A percentile compares a stretch with the other conserved stretches of the same genome.
These are phyloP conservation scores for Volucella zonaria DNA, from an alignment of 2,888 invertebrate genomes.

Conservation along the genomic window DNA sequence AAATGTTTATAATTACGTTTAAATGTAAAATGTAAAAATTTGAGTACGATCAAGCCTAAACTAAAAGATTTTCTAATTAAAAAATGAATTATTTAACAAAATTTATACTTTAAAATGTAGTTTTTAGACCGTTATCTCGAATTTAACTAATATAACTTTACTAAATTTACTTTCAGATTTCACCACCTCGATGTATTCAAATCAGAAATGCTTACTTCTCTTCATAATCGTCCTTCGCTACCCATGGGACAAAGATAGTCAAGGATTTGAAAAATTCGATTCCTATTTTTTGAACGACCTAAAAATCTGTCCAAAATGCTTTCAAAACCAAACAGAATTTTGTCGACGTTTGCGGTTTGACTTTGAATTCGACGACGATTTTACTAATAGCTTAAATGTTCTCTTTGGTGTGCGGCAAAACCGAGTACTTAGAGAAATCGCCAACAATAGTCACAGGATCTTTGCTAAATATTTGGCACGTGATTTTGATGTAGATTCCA, in stretches of 20 bases:
- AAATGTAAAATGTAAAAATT: no score
- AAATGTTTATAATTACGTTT: no score
- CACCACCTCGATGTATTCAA: slow-evolving; percentile 30
- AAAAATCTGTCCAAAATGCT: slow-evolving; percentile 71
- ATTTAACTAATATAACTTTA: not conserved
- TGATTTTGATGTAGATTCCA: slow-evolving; percentile 28
- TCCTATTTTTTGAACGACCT: slow-evolving; percentile 69
- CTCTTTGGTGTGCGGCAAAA: slow-evolving; percentile 58
- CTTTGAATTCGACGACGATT: slow-evolving; percentile 55
- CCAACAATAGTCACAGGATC: slow-evolving; percentile 12
- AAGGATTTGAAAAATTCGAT: slow-evolving; percentile 47
- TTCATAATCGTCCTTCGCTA: slow-evolving; percentile 64
- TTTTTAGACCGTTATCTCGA: no score
- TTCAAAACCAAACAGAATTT: slow-evolving; percentile 61
- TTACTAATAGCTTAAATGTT: slow-evolving; percentile 36
- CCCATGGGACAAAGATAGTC: slow-evolving; percentile 57
- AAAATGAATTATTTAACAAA: no score
- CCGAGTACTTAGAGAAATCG: slow-evolving; percentile 26
- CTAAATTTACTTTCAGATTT: slow-evolving; percentile 19
- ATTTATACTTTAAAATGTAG: no score
- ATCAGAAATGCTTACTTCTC: slow-evolving; percentile 58
- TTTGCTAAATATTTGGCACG: slow-evolving; percentile 57
- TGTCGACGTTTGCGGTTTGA: slow-evolving; percentile 57
- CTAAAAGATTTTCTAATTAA: no score
- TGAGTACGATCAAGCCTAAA: no score